Percentiles rank a stretch among this genome's conserved stretches.
Conservation (phyloP, 2,113 vertebrate genomes). For the Aythya baeri region DNA sequence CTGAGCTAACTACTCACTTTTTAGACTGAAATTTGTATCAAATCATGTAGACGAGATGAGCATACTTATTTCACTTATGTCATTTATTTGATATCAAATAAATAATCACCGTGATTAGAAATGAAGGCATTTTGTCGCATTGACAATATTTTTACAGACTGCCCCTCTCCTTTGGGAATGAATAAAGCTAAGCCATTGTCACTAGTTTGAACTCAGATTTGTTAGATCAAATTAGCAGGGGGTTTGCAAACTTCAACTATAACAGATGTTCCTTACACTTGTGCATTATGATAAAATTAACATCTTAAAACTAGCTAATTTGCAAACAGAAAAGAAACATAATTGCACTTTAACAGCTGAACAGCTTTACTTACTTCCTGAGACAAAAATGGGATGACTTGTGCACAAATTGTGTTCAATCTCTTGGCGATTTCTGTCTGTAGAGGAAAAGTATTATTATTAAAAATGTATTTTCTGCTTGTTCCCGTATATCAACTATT, state of each 20-base stretch:
- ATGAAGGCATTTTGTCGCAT: conserved; percentile 27
- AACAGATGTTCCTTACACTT: conserved; percentile 82
- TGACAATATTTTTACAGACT: conserved; percentile 56
- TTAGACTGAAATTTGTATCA: not conserved
- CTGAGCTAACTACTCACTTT: not conserved
- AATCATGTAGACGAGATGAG: not conserved
- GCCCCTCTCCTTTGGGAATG: conserved; percentile 20
- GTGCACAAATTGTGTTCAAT: conserved; percentile 98
- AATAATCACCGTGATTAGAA: not conserved
- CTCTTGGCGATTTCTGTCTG: conserved; percentile 98
- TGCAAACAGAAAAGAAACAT: conserved; percentile 82
- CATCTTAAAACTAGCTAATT: conserved; percentile 82
- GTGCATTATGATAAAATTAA: conserved; percentile 81
- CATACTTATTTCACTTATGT: conserved; percentile 5
- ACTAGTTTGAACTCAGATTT: conserved; percentile 62
- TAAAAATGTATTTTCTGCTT: conserved; percentile 22
- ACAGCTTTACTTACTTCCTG: conserved; percentile 94
- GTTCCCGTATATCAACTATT: not conserved
- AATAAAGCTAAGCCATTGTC: conserved; percentile 59
- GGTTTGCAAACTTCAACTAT: conserved; percentile 75
- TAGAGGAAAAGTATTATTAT: conserved; percentile 69
- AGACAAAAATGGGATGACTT: conserved; percentile 99
- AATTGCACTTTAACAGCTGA: conserved; percentile 81
- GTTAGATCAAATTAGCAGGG: conserved; percentile 71
- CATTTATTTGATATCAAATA: not conserved